Base-by-base conservation (phyloP, 2,888 invertebrate species). In the Drosophila eohydei region DNA sequence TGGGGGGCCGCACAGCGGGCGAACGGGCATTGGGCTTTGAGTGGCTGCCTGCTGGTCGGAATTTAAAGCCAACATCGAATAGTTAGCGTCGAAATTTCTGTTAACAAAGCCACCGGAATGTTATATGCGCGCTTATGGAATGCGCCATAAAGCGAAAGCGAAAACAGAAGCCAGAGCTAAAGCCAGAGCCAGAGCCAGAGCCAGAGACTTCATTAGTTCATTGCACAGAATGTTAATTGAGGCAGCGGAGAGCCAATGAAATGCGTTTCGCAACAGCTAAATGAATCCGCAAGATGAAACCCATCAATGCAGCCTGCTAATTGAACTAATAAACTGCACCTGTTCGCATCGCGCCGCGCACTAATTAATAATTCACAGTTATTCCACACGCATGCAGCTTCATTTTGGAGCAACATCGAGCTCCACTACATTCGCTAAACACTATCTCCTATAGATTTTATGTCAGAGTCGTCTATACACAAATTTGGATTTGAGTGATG, bases 61-160 rank as follows among this genome's bases (percentile, higher is more conserved):
- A 65, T 71, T 74, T 77, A 58, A 74, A 72, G 50, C 50, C 55
- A 52, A 38, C 43, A 62, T n/a, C 72, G 26, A 48, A 77, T 62
- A 71, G 75, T 67, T 56, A 50, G 30, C 46, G 30, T 43, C 62
- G 38, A 52, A 46, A 61, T 66, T 61, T 41, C 51, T 40, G 64
- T 64, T 62, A 59, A 66, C 55, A 56, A 75, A 51, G 38, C 62
- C 54, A 34, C 40, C 14, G 28, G 57, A 60, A 62, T 60, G 40
- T 26, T 40, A 30, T 62, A 36, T 51, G 34, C 26, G 26, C 30
- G n/a, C 28, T 30, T 21, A 40, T 36, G 12, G 40, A 41, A 58
- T 58, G 58, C 36, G 52, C 36, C 36, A 9, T 26, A 52, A 52
- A 52, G 52, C 36, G 26, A 26, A 28, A 28, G 3, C 11, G 30